Percentiles rank a stretch among this genome's conserved stretches.
These are phyloP conservation scores for Desmodus rotundus DNA, from an alignment of 2,113 vertebrate species.

Conservation along the genomic window DNA sequence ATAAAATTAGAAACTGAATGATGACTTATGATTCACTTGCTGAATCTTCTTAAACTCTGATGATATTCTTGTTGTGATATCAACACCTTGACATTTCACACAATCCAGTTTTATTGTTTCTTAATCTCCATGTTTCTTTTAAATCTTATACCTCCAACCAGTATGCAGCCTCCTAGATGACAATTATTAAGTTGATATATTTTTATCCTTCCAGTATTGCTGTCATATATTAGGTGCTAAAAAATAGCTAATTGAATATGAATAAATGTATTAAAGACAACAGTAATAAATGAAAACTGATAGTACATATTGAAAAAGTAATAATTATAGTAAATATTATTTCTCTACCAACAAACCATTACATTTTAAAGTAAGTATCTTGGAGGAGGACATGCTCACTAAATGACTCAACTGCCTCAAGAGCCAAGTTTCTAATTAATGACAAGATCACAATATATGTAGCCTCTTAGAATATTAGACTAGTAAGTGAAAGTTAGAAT, in stretches of 20 bases:
- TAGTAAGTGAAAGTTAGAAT: neutral
- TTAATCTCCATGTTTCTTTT: neutral
- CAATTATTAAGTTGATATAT: neutral
- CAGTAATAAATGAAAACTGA: too few species aligned
- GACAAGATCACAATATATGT: neutral
- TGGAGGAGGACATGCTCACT: rapidly evolving
- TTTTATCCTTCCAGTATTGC: neutral
- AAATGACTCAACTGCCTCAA: neutral
- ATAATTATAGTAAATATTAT: neutral
- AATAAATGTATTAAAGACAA: neutral
- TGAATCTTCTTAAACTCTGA: neutral
- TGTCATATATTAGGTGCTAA: neutral
- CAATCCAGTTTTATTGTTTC: neutral
- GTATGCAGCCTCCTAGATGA: neutral
- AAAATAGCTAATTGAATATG: neutral
- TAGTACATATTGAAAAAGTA: neutral
- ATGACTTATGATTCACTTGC: neutral
- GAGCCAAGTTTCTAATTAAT: neutral
- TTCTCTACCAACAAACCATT: neutral
- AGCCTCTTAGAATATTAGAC: neutral
- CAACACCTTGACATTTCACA: neutral
- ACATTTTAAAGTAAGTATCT: neutral
- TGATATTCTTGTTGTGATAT: neutral
- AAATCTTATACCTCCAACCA: neutral
- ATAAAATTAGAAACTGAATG: neutral